phyloP scores from a whole-genome alignment of 2,797 vertebrate genomes.

The Phalanger gymnotis region DNA sequence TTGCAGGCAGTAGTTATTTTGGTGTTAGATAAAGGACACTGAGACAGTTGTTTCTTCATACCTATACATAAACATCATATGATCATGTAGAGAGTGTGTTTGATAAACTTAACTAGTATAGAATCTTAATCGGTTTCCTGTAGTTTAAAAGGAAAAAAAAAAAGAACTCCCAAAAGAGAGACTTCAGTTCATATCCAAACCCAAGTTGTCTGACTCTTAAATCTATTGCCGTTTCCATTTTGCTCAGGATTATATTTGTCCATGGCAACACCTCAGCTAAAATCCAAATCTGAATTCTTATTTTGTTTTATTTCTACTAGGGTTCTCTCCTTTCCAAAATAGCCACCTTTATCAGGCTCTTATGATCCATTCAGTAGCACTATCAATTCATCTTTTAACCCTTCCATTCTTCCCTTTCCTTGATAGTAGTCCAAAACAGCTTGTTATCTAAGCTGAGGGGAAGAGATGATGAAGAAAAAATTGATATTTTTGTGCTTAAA shows the following conservation, averaged over 20 bases:
- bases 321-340: neutral
- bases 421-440: neutral
- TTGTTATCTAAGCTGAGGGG: neutral
- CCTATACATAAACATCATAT: neutral
- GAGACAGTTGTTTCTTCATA: neutral
- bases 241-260: neutral
- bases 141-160: neutral
- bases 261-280: neutral
- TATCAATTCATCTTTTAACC: neutral
- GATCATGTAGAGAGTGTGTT: neutral
- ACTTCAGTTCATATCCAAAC: neutral
- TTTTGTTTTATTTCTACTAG: neutral
- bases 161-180: neutral
- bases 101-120: neutral
- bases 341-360: neutral
- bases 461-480: neutral
- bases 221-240: neutral
- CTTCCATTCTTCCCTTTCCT: neutral
- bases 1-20: neutral
- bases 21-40: neutral
- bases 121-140: neutral
- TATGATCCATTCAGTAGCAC: neutral
- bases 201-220: neutral
- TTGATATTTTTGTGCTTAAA: neutral
- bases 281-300: neutral